A percentile compares a stretch with the other conserved stretches of the same genome.
Conservation (phyloP, 1,140 invertebrate genomes). For the Macrosteles quadrilineatus region DNA sequence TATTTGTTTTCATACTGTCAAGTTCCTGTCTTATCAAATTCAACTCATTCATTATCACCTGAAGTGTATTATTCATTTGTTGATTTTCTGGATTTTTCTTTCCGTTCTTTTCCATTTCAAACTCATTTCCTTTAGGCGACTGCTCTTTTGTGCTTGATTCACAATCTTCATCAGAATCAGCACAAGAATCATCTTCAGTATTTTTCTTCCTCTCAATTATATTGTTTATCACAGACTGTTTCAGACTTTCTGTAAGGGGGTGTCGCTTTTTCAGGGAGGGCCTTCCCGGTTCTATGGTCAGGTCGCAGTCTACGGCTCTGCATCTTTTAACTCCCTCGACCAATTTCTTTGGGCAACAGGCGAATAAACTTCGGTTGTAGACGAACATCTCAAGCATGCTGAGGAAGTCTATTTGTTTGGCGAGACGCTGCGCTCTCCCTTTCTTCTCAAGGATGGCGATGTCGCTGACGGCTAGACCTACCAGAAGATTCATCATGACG, state of each 20-base stretch:
- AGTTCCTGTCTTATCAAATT: background rate
- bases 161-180: background rate
- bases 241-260: constrained; percentile 10
- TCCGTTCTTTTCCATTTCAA: background rate
- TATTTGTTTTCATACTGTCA: background rate
- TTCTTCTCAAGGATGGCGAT: constrained; percentile 43
- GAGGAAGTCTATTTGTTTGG: constrained; percentile 41
- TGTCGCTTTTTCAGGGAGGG: constrained; percentile 7
- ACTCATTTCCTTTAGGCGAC: background rate
- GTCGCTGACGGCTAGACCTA: constrained; percentile 54
- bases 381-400: constrained; percentile 39
- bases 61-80: background rate
- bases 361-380: constrained; percentile 30
- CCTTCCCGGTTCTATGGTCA: constrained; percentile 21
- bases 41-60: background rate
- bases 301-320: constrained; percentile 13
- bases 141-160: background rate
- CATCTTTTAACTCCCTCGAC: constrained; percentile 1
- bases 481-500: constrained; percentile 53
- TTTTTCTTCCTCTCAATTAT: background rate
- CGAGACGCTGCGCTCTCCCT: constrained; percentile 37
- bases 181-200: background rate
- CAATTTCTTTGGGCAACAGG: constrained; percentile 24
- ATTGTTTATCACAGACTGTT: constrained; percentile 32
- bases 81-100: background rate